Conservation (phyloP, 2,888 invertebrate genomes). For the Camponotus fellah region DNA sequence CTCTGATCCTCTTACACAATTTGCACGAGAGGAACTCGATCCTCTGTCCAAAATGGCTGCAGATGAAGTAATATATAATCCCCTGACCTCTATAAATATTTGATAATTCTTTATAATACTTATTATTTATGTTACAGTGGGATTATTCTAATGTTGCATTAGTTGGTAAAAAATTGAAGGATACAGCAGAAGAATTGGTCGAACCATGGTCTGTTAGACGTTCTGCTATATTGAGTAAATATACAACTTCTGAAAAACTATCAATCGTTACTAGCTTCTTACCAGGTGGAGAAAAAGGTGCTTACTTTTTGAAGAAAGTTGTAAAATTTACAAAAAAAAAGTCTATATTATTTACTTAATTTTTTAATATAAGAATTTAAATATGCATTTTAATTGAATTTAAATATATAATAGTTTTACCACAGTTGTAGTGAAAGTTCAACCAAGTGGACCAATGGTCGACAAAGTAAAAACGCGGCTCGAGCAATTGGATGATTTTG, state of each 20-base stretch:
- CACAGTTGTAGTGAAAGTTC: constrained; percentile 92
- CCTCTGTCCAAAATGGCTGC: constrained; percentile 89
- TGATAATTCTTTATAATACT: constrained; percentile 18
- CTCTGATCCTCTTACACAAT: constrained; percentile 91
- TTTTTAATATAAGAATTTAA: constrained; percentile 5
- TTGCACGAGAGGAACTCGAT: constrained; percentile 89
- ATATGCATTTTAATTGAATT: neutral
- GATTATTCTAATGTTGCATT: constrained; percentile 81
- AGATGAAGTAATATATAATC: constrained; percentile 84
- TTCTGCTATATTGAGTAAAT: constrained; percentile 93
- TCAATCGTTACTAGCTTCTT: constrained; percentile 96
- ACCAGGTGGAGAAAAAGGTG: constrained; percentile 93
- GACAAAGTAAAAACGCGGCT: constrained; percentile 96
- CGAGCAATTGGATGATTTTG: constrained; percentile 98
- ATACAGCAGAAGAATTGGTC: constrained; percentile 86
- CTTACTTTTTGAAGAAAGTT: neutral
- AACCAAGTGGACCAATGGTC: constrained; percentile 90
- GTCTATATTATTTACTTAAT: neutral
- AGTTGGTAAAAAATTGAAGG: constrained; percentile 79
- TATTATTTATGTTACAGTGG: constrained; percentile 80
- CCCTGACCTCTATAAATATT: neutral
- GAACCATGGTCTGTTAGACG: constrained; percentile 94
- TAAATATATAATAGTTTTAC: constrained; percentile 53
- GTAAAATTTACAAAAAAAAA: neutral
- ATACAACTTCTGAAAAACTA: constrained; percentile 97